Base-by-base conservation (phyloP, 2,113 vertebrate genomes). In the Eleginops maclovinus region DNA sequence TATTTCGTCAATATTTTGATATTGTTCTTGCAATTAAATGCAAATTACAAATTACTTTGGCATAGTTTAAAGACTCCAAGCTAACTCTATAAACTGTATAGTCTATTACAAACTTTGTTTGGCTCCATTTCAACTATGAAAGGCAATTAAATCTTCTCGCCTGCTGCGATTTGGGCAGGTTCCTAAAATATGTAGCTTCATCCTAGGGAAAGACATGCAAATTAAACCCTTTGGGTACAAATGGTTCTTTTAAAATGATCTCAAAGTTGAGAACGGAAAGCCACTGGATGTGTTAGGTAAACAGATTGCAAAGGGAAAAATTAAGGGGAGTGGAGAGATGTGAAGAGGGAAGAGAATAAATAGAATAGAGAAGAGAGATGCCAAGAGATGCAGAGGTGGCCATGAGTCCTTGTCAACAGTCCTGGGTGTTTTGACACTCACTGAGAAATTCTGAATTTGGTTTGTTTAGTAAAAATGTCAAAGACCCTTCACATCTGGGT, bases 141-240 rank as follows among this genome's bases (percentile, higher is more conserved):
- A 86, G 40, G 47, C 63, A 86, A 85, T 90, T 86, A 88, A 79
- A 10, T 76, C 68, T 62, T 58, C 54, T 81, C 56, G 65, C 53
- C 68, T 47, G 43, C 46, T 83, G 75, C 47, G 3, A 70, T 85
- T 56, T 79, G 43, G 14, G 62, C 74, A 82, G 61, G 79, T 82
- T 61, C 26, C 64, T 54, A 80, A 59, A 79, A 73, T 21, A 63
- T 62, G 28, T 14, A 79, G n/a, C 46, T 22, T 40, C 62, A 67
- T 75, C 76, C 49, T 65, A 16, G 41, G 44, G 16, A 66, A 54
- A 12, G 21, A 40, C 41, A 86, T 80, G 66, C 64, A 86, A 82
- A 84, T 81, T 2, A 83, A 84, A 76, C 26, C 75, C 73, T 31
- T 41, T 36, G 70, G 70, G 56, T 43, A 46, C 13, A 21, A 55